These are phyloP conservation scores for Pungitius pungitius DNA, from an alignment of 2,113 vertebrate genomes.

Conservation along the genomic window DNA sequence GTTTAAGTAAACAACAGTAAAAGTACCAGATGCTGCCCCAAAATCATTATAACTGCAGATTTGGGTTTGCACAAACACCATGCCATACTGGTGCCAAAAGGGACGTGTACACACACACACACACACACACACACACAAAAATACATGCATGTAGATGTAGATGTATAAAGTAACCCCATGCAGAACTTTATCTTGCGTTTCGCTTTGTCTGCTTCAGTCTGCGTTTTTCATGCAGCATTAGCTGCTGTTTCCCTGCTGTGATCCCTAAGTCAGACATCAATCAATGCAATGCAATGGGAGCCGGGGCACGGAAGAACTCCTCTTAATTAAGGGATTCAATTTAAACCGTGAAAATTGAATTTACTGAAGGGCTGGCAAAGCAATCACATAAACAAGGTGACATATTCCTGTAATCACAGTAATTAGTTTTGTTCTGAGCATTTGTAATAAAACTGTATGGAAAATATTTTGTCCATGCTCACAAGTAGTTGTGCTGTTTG, in stretches of 20 bases:
- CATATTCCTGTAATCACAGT: constrained; percentile 60
- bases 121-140: background rate
- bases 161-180: constrained; percentile 32
- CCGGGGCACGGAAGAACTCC: constrained; percentile 45
- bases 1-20: background rate
- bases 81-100: background rate
- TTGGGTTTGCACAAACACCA: constrained; percentile 6
- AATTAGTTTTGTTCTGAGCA: constrained; percentile 40
- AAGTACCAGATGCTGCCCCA: background rate
- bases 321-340: constrained; percentile 67
- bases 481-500: background rate
- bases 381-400: constrained; percentile 69
- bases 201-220: constrained; percentile 31
- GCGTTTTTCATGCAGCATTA: constrained; percentile 39
- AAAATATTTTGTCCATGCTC: constrained; percentile 9
- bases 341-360: constrained; percentile 71
- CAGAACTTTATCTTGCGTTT: constrained; percentile 36
- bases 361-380: constrained; percentile 46
- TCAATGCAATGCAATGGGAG: constrained; percentile 44
- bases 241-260: constrained; percentile 23
- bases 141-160: background rate
- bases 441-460: constrained; percentile 33
- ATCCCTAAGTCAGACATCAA: constrained; percentile 60
- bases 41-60: constrained; percentile 17
- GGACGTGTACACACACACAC: background rate